Percentiles rank a stretch among this genome's conserved stretches.
These are phyloP conservation scores for Corapipo altera DNA, from an alignment of 2,113 vertebrate genomes.

Conservation along the genomic window DNA sequence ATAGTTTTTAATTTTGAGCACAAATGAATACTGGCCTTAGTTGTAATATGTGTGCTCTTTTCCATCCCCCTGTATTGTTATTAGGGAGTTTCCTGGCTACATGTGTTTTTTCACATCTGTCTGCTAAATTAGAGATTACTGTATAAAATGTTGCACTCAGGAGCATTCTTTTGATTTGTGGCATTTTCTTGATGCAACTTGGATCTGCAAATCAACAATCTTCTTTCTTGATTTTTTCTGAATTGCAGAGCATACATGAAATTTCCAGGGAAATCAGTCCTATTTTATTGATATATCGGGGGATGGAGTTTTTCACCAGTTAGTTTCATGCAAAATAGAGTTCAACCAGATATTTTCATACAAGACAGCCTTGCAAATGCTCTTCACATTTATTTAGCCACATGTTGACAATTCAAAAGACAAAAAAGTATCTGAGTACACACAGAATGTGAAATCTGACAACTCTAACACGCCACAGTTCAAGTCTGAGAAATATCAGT, in stretches of 20 bases:
- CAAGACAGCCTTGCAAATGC: background rate
- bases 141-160: background rate
- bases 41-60: background rate
- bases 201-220: background rate
- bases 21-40: background rate
- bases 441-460: background rate
- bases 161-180: background rate
- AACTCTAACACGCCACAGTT: background rate
- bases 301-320: background rate
- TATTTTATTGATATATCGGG: background rate
- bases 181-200: background rate
- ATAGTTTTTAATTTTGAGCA: constrained; percentile 8
- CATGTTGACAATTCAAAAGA: background rate
- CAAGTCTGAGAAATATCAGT: background rate
- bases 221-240: background rate
- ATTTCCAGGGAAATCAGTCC: background rate
- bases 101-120: background rate
- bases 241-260: background rate
- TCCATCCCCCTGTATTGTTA: background rate
- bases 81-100: background rate
- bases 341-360: background rate
- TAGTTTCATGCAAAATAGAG: background rate
- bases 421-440: background rate
- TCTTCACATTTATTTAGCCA: background rate
- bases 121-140: background rate